phyloP scores from a whole-genome alignment of 2,888 invertebrate species.

The Blera fallax region DNA sequence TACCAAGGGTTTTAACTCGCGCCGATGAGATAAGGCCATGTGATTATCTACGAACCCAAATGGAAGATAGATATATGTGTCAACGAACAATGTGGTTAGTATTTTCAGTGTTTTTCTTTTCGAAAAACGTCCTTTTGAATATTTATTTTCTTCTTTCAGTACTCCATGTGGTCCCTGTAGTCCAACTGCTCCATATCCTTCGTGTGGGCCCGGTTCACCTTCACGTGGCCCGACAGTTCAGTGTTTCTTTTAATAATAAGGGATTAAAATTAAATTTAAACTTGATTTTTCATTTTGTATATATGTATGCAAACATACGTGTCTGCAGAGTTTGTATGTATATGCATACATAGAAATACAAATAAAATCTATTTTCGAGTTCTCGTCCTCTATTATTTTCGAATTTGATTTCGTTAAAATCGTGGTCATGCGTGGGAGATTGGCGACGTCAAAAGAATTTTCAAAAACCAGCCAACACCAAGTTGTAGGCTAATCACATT shows the following conservation, averaged over 20 bases:
- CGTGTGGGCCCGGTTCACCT: too few relatives aligned
- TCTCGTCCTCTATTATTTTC: background rate
- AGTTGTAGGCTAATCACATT: conserved; percentile 38
- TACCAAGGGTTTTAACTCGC: conserved; percentile 30
- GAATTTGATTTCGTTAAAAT: background rate
- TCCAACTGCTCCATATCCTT: background rate
- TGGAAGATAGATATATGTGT: conserved; percentile 76
- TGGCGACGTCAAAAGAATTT: conserved; percentile 13
- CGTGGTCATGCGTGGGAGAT: conserved; percentile 24
- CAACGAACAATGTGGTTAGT: conserved; percentile 27
- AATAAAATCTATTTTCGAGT: conserved; percentile 46
- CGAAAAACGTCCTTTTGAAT: background rate
- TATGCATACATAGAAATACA: background rate
- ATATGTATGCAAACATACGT: too few relatives aligned
- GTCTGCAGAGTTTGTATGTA: background rate
- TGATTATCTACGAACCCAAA: conserved; percentile 76
- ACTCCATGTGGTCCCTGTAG: conserved; percentile 4
- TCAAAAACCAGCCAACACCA: background rate
- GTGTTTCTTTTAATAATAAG: too few relatives aligned
- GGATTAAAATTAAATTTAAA: too few relatives aligned
- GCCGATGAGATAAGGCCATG: conserved; percentile 75
- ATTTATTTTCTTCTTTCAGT: background rate
- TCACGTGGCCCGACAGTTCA: too few relatives aligned
- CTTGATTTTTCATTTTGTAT: too few relatives aligned
- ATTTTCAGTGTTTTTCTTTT: background rate